Conservation (phyloP, 2,797 vertebrate genomes). For the Lagodon rhomboides region DNA sequence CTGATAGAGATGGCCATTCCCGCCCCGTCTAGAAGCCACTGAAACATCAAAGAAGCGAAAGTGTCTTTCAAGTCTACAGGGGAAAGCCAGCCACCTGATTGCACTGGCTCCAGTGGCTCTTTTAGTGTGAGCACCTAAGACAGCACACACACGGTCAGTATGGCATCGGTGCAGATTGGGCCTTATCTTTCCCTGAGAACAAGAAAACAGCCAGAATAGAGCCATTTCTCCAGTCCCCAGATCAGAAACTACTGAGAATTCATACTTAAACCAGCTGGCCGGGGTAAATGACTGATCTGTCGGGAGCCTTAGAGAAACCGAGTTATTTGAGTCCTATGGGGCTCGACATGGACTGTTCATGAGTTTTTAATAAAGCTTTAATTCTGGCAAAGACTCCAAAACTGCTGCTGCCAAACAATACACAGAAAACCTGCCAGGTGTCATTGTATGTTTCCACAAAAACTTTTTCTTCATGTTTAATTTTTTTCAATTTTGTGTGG, state of each 20-base stretch:
- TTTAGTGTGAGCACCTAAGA: constrained; percentile 8
- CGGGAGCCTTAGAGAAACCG: not conserved
- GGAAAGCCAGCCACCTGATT: constrained; percentile 20
- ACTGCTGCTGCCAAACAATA: not conserved
- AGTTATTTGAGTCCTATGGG: not conserved
- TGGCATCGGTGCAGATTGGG: not conserved
- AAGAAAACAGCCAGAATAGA: constrained; percentile 5
- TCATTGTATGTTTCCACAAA: too few relatives aligned
- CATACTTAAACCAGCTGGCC: not conserved
- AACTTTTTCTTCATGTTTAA: too few relatives aligned
- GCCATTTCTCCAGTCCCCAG: not conserved
- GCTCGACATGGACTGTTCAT: not conserved
- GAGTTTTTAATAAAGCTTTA: constrained; percentile 6
- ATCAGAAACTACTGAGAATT: not conserved
- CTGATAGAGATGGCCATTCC: not conserved
- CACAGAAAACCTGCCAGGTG: too few relatives aligned
- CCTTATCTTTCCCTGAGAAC: not conserved
- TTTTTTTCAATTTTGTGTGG: too few relatives aligned
- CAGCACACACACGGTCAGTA: not conserved
- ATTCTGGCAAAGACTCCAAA: not conserved
- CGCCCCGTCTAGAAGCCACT: not conserved
- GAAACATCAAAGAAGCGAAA: constrained; percentile 23
- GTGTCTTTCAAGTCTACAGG: constrained; percentile 21
- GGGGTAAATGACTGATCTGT: not conserved
- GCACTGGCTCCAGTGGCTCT: not conserved